phyloP scores from a whole-genome alignment of 2,797 vertebrate genomes.

The Phalanger gymnotis region DNA sequence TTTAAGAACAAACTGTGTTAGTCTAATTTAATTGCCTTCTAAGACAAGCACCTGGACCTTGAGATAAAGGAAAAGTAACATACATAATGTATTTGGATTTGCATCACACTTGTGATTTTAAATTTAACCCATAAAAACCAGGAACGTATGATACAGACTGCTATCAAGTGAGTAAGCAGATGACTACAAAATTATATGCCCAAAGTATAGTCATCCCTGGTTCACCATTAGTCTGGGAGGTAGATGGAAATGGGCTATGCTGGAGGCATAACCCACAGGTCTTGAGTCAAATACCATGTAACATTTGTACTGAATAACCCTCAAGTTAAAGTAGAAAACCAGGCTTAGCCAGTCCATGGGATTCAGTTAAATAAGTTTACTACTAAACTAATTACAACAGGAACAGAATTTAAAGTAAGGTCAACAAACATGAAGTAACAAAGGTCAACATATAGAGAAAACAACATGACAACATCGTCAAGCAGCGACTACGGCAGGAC shows the following conservation, averaged over 20 bases:
- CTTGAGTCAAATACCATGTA: background rate
- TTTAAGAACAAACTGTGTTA: conserved; percentile 34
- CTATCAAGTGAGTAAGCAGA: background rate
- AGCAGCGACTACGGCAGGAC: background rate
- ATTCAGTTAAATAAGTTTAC: conserved; percentile 30
- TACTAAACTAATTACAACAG: conserved; percentile 24
- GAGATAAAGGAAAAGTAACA: conserved; percentile 23
- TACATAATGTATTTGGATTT: background rate
- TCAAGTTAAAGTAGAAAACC: conserved; percentile 43
- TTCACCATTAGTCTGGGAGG: background rate
- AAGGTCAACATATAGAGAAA: background rate
- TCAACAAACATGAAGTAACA: background rate
- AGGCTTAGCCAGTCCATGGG: background rate
- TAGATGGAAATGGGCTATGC: background rate
- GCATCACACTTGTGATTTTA: conserved; percentile 4
- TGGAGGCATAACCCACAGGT: conserved; percentile 5
- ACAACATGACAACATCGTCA: background rate
- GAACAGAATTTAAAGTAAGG: conserved; percentile 31
- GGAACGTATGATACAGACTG: background rate
- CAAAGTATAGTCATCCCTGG: background rate
- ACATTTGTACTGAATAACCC: conserved; percentile 38
- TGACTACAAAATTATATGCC: background rate
- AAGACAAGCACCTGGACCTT: conserved; percentile 1
- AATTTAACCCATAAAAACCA: conserved; percentile 33
- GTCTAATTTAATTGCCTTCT: background rate